phyloP scores from a whole-genome alignment of 2,797 vertebrate genomes.

The Sebastiscus albofasciatus region DNA sequence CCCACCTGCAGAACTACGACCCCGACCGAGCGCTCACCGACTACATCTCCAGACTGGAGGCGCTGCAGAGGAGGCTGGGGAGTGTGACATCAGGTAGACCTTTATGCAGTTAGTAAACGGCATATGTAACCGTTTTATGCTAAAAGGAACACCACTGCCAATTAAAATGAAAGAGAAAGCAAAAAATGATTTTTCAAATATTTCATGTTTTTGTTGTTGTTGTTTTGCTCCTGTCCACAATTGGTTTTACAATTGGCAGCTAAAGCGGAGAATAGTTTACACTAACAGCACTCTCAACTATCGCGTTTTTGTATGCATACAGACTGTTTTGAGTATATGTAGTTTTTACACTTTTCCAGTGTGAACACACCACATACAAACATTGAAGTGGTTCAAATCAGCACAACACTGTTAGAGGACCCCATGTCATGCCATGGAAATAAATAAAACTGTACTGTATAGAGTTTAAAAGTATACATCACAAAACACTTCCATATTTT shows the following conservation, averaged over 20 bases:
- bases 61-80: slow-evolving; percentile 93
- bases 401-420: background rate
- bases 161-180: background rate
- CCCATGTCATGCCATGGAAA: background rate
- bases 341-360: too few species aligned
- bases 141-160: too few species aligned
- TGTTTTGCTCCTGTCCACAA: too few species aligned
- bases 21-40: slow-evolving; percentile 95
- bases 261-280: background rate
- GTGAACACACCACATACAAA: too few species aligned
- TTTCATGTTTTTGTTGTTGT: too few species aligned
- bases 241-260: background rate
- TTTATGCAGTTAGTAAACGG: background rate
- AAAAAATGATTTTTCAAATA: too few species aligned
- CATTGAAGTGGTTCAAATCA: background rate
- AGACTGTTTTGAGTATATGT: too few species aligned
- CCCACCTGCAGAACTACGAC: slow-evolving; percentile 96
- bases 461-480: too few species aligned
- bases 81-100: slow-evolving; percentile 88
- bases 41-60: slow-evolving; percentile 94
- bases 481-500: too few species aligned
- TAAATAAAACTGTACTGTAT: too few species aligned
- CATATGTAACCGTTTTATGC: background rate
- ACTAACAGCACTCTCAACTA: background rate
- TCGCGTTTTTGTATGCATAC: accelerated